Percentiles rank a stretch among this genome's conserved stretches.
phyloP scores from a whole-genome alignment of 2,888 invertebrate species.

The Unio delphinus region DNA sequence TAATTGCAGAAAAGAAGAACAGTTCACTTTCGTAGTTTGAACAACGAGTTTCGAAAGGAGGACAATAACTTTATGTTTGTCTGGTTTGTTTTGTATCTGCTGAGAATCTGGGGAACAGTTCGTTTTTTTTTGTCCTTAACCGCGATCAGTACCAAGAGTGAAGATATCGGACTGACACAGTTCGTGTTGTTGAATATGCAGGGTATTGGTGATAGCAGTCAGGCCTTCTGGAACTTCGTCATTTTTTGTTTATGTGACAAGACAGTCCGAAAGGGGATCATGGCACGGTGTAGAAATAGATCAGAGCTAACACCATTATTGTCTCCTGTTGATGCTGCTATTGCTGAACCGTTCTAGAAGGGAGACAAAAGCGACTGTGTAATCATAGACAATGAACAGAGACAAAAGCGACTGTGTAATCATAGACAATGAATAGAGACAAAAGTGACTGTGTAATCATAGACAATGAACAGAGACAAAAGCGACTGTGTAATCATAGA shows the following conservation, averaged over 20 bases:
- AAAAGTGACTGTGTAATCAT: no score
- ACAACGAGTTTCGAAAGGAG: constrained; percentile 1
- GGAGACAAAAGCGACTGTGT: no score
- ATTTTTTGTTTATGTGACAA: constrained; percentile 30
- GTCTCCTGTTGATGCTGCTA: no score
- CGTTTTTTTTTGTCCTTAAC: constrained; percentile 17
- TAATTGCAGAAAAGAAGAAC: neutral
- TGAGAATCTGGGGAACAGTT: constrained; percentile 25
- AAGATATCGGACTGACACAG: constrained; percentile 3
- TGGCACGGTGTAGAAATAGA: no score
- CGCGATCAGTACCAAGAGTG: neutral
- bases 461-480: no score
- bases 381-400: no score
- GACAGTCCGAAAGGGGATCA: constrained; percentile 6
- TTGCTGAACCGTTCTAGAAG: no score
- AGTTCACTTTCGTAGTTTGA: neutral
- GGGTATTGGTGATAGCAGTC: constrained; percentile 28
- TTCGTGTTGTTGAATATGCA: constrained; percentile 19
- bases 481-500: no score
- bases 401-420: no score
- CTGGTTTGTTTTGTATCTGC: constrained; percentile 17
- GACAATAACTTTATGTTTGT: constrained; percentile 23
- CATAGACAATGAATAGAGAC: no score
- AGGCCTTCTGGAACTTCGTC: constrained; percentile 29
- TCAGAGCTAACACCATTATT: no score